Percentiles rank a stretch among this genome's conserved stretches.
These are phyloP conservation scores for Laticauda colubrina DNA, from an alignment of 2,113 vertebrate genomes.

Conservation along the genomic window DNA sequence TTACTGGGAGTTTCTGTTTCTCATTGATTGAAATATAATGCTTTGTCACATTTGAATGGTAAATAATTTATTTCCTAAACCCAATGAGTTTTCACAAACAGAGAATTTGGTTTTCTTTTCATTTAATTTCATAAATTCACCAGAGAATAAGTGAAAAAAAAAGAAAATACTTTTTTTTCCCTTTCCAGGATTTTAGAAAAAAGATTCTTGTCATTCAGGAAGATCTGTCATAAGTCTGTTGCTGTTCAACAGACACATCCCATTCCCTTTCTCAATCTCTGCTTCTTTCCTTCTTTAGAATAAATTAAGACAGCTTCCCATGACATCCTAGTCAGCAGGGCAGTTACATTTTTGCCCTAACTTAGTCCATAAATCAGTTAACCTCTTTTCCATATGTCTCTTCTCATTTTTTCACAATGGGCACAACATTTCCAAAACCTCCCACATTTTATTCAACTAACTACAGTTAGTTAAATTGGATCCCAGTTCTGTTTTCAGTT, in stretches of 20 bases:
- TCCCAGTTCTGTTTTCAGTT: not conserved
- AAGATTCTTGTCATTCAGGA: not conserved
- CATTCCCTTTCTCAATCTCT: not conserved
- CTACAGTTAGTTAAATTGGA: not conserved
- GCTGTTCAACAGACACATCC: not conserved
- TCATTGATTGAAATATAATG: not conserved
- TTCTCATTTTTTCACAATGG: not conserved
- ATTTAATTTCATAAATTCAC: not conserved
- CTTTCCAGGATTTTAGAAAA: not conserved
- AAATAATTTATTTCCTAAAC: not conserved
- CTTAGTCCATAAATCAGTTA: not conserved
- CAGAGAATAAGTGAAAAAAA: not conserved
- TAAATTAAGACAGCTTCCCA: not conserved
- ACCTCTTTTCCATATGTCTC: not conserved
- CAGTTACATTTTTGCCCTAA: not conserved
- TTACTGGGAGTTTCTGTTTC: not conserved
- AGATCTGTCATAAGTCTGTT: not conserved
- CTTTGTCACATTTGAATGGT: not conserved
- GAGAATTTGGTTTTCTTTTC: not conserved
- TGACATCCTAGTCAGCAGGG: not conserved
- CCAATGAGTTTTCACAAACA: not conserved
- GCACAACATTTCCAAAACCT: not conserved
- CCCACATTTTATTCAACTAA: not conserved
- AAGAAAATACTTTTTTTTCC: not conserved
- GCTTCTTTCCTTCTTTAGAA: not conserved